Base-by-base conservation (phyloP, 2,113 vertebrate species). In the Notarius quadriscutis region DNA sequence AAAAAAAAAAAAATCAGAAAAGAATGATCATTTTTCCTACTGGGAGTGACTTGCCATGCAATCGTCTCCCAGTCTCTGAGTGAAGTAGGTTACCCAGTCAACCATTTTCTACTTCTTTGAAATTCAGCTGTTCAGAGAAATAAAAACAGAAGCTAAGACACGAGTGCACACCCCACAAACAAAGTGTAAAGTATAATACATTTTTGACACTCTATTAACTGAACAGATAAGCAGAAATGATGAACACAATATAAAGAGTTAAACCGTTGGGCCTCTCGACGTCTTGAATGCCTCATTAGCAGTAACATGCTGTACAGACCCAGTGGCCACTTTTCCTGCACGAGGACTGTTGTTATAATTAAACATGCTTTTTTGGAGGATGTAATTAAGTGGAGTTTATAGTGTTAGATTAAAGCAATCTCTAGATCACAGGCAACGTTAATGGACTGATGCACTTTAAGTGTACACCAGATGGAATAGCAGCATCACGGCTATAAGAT, bases 341-440 rank as follows among this genome's bases (percentile, higher is more conserved):
- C 93, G 93, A 93, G 95, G 93, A 93, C 91, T 81, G 62, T 86
- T 87, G 92, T 92, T 94, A 91, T 92, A 94, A 92, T 93, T 94
- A 95, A 94, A 93, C 91, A 20, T 22, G 90, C 93, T 91, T 86
- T 93, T 93, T 93, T 91, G 88, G 91, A 93, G 95, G 94, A 95
- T 94, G 93, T 94, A 95, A 95, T 95, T 95, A 95, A 95, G 91
- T 93, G 85, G 87, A 94, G 95, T 95, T 96, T 95, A 95, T 93
- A 95, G 94, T 93, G 91, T 93, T 94, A 95, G 95, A 96, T 95
- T 95, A 95, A 95, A 96, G 95, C 94, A 90, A 94, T 91, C 90
- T 93, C 89, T 88, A 94, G 94, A 96, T 96, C 94, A 95, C 92
- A 95, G 94, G 94, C 92, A 90, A 92, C 92, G 92, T 91, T 95